Evolutionary conservation across 2,888 invertebrate species (phyloP).

Genomic region (Eugnorisma glareosa): DNA sequence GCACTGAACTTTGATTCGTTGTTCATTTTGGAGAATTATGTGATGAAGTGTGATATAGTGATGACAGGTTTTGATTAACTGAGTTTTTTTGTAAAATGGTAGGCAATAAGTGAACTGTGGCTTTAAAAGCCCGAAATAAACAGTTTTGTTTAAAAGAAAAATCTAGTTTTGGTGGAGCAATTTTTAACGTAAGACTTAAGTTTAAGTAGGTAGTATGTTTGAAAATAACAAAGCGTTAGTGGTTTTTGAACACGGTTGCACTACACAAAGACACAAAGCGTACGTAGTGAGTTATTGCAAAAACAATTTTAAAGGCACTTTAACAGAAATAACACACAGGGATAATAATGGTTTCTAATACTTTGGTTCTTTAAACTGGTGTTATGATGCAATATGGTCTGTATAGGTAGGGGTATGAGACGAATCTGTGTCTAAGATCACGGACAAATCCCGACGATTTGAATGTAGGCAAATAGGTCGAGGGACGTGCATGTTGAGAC

Average conservation of each 20-base stretch:
- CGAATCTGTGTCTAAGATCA: conserved; percentile 81
- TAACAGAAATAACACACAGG: conserved; percentile 14
- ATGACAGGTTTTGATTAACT: background rate
- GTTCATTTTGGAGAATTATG: conserved; percentile 64
- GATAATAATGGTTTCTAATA: background rate
- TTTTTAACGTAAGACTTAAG: background rate
- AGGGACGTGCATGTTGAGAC: conserved; percentile 70
- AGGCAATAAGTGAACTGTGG: background rate
- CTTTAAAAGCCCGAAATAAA: background rate
- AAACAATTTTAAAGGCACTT: conserved; percentile 14
- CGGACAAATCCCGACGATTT: conserved; percentile 79
- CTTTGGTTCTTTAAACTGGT: conserved; percentile 13
- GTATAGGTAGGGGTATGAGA: conserved; percentile 59
- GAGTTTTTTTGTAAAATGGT: background rate
- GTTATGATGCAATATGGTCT: conserved; percentile 44
- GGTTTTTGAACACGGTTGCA: conserved; percentile 2
- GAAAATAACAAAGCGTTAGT: background rate
- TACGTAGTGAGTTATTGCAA: background rate
- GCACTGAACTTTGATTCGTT: conserved; percentile 79
- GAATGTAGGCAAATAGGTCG: conserved; percentile 83
- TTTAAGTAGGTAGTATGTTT: background rate
- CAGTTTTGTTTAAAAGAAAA: background rate
- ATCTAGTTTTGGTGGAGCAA: background rate
- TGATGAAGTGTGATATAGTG: conserved; percentile 10
- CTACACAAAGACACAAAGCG: background rate